Base-by-base conservation (phyloP, 2,797 vertebrate genomes). In the Morelia viridis region DNA sequence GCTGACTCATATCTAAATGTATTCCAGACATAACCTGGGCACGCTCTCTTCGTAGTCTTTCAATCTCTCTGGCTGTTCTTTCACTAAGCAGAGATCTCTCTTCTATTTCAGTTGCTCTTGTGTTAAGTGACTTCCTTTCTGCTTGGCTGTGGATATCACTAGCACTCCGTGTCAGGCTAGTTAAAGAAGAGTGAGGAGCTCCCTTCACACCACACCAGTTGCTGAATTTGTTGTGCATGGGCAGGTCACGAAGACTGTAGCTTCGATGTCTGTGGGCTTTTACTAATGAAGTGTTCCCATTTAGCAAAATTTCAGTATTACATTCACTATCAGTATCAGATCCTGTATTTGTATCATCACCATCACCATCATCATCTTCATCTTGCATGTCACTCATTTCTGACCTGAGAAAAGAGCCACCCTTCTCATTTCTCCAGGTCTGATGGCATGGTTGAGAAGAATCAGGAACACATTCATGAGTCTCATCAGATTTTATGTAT, bases 161-260 rank as follows among this genome's bases (percentile, higher is more conserved):
- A 89, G 90, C 15, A 0, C 96, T 96, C 92, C 92, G 95, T 0
- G 93, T 94, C 28, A 93, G n/a, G 88, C 93, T 93, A 1, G 91
- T 89, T 13, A 89, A 53, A 0, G 96, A 91, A 19, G 94, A 95
- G 5, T 95, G 41, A 68, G 93, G 92, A 65, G 92, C 96, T n/a
- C 95, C 95, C 91, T 93, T 97, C 80, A 99, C 98, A 61, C 99
- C 98, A 0, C 97, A 98, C 99, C 99, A 99, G 96, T 98, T 98
- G 92, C 96, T 98, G 93, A 99, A 99, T 95, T 99, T 99, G 91
- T 99, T 99, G 97, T 99, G 99, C 86, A 98, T 11, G 0, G 99
- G 99, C 12, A 99, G 93, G 80, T 97, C 96, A 92, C 96, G 95
- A 83, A 97, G 95, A 5, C 95, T 94, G 53, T 96, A 96, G 89